A percentile compares a stretch with the other conserved stretches of the same genome.
phyloP scores from a whole-genome alignment of 2,888 invertebrate genomes.

The Phyto melanocephala region DNA sequence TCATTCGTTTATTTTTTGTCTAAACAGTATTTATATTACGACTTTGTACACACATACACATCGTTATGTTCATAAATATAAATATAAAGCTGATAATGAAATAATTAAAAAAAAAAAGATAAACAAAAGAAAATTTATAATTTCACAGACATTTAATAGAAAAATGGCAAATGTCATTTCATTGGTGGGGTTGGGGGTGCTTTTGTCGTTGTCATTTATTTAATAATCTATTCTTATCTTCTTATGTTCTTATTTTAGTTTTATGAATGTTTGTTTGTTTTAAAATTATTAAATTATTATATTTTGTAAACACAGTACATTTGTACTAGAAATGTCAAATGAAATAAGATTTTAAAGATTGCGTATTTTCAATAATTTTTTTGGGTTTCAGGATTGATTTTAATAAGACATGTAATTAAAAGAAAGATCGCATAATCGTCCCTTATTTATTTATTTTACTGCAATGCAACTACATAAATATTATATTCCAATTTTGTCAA shows the following conservation, averaged over 20 bases:
- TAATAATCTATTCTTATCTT: background rate
- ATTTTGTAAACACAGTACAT: too few relatives aligned
- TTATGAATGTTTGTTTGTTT: background rate
- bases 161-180: background rate
- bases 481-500: too few relatives aligned
- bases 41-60: background rate
- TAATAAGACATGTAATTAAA: too few relatives aligned
- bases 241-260: background rate
- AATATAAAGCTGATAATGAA: conserved; percentile 24
- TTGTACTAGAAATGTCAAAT: background rate
- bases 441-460: too few relatives aligned
- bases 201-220: background rate
- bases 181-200: background rate
- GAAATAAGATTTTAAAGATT: too few relatives aligned
- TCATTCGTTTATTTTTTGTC: background rate
- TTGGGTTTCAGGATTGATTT: too few relatives aligned
- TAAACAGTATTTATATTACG: too few relatives aligned
- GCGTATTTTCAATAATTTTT: too few relatives aligned
- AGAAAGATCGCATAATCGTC: too few relatives aligned
- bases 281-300: too few relatives aligned
- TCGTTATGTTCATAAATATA: background rate
- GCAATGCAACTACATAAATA: too few relatives aligned
- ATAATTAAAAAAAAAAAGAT: background rate
- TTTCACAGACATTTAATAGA: background rate
- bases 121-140: too few relatives aligned